Evolutionary conservation across 1,140 invertebrate genomes (phyloP), one percentile per base, ranked within the genome.

Genomic region (Heliconius melpomene): DNA sequence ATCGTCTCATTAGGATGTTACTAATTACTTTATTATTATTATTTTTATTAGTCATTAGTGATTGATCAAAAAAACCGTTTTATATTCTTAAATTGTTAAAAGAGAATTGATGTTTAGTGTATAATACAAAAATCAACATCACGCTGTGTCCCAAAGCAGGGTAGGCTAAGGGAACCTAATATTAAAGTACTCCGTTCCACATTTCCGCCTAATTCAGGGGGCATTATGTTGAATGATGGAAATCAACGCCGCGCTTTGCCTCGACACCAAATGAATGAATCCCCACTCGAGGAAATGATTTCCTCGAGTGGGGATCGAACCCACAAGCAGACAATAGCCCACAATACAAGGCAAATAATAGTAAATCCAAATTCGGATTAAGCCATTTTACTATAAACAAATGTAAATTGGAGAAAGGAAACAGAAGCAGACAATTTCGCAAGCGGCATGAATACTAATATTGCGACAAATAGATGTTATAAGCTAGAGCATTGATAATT

Each of bases 321-420:
- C 40, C 1, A 46, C 13, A 16, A 46, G 3, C 40, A 46, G 40
- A 6, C 40, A 74, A 46, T 16, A 46, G 3, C 5, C 3, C 16
- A 46, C 40, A 46, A 46, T 5, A 46, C 40, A 16, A 79, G 74
- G 80, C 80, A 70, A 13, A 76, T 40, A 71, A 52, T 40, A 74
- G 75, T 52, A 75, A 76, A 57, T 77, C 77, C 66, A 77, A 71
- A 79, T 79, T 29, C 2, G 29, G 1, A 29, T 29, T 2, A 29
- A 29, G 29, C 29, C 29, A 83, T 83, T 83, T 80, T 52, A 73
- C 60, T 80, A 74, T 78, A 80, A 77, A 79, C 79, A 80, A 80
- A 85, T 83, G 84, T 80, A 82, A 82, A 83, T 85, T 80, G 77
- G 80, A 83, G 82, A 84, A 84, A 85, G 84, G 80, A 79, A 71